Evolutionary conservation across 1,140 invertebrate genomes (phyloP), one percentile per base, ranked within the genome.

Genomic region (Gryon sp.): DNA sequence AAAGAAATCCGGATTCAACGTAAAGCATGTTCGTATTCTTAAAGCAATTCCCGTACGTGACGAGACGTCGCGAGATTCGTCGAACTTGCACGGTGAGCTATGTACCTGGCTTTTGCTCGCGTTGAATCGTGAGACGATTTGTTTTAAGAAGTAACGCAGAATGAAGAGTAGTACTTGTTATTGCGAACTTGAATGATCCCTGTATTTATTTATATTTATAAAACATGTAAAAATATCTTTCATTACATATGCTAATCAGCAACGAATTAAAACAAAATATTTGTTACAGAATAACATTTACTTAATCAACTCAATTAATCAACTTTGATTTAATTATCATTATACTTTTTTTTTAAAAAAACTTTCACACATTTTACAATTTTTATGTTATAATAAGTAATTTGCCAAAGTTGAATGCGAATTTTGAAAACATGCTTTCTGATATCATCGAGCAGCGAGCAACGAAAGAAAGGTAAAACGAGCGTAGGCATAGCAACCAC

Each of bases 401-500:
- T n/a, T n/a, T n/a, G n/a, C n/a, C n/a, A n/a, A n/a, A n/a, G n/a
- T n/a, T n/a, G n/a, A n/a, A n/a, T n/a, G n/a, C n/a, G n/a, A n/a
- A n/a, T n/a, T n/a, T n/a, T n/a, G n/a, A n/a, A n/a, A n/a, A n/a
- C n/a, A n/a, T n/a, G n/a, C n/a, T n/a, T n/a, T n/a, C n/a, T n/a
- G n/a, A n/a, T n/a, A n/a, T n/a, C n/a, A n/a, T n/a, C n/a, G n/a
- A n/a, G n/a, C n/a, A n/a, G n/a, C n/a, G n/a, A n/a, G n/a, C n/a
- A n/a, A n/a, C n/a, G n/a, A n/a, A 34, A 53, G 41, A 5, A 43
- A 55, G 16, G 62, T 34, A 24, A 59, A 40, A 50, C 52, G 48
- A 59, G 11, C 59, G 72, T 75, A 75, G 72, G 72, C 72, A 75
- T 75, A 53, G 72, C 72, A 75, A 74, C 70, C 69, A 74, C 60